Evolutionary conservation across 2,888 invertebrate genomes (phyloP), one percentile per base, ranked within the genome.

Genomic region (Blastobasis lacticolella): DNA sequence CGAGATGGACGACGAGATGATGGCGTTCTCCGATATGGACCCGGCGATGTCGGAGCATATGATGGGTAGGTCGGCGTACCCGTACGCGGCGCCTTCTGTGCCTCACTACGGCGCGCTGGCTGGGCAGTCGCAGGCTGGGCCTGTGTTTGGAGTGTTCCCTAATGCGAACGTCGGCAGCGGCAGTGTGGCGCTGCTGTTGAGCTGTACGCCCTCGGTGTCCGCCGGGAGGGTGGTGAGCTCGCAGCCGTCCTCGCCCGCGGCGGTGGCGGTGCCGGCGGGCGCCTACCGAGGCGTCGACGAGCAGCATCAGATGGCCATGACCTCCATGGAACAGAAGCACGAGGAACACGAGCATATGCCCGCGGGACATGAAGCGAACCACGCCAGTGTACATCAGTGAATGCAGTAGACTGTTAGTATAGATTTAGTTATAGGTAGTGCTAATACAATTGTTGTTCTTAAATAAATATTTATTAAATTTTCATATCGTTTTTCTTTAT

Each of bases 181-280:
- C 57, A 73, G 68, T 44, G 71, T 84, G 4, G 87, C 87, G 0
- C 63, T 87, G 6, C 66, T 87, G 45, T 72, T 88, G 54, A 85
- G 81, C 58, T 88, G 87, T 50, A 70, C 84, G 1, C 87, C 87
- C 0, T 71, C 78, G 0, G 72, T 88, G 52, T 73, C 76, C 1
- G 64, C 73, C 1, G 86, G 85, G 0, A 71, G 67, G 6, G 60
- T 85, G 38, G 67, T 75, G 36, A 72, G 69, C 38, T 40, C 65
- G 0, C 69, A 66, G 38, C 52, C 64, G 5, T 65, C 67, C 50
- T 61, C 53, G 8, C 56, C 56, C 10, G 58, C 51, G 6, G 58
- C 49, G n/a, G 51, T 52, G 0, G 48, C 53, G 1, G 54, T 42
- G 5, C 48, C 51, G 4, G 42, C 37, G 36, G 48, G 36, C 4